phyloP scores from a whole-genome alignment of 1,140 invertebrate genomes.

The Paralvinella palmiformis region DNA sequence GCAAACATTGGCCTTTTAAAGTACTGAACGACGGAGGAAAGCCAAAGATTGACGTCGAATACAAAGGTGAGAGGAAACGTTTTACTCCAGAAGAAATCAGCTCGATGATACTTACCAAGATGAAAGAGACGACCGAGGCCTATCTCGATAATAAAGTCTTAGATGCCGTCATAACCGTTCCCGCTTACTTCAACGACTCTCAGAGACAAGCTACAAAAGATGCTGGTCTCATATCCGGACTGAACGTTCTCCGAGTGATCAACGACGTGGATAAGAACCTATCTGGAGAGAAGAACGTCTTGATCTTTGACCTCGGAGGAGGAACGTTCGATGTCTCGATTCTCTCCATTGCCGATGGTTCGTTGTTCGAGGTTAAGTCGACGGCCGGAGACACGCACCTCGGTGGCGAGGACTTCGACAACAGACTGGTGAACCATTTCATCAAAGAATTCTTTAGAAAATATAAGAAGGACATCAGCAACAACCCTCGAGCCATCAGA shows the following conservation, averaged over 20 bases:
- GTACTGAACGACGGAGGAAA: constrained; percentile 66
- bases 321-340: constrained; percentile 97
- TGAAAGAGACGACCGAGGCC: constrained; percentile 90
- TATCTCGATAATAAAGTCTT: constrained; percentile 86
- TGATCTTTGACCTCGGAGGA: constrained; percentile 88
- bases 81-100: constrained; percentile 89
- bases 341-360: constrained; percentile 86
- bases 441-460: constrained; percentile 95
- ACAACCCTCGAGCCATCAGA: constrained; percentile 84
- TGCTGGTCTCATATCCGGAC: constrained; percentile 53
- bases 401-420: constrained; percentile 99
- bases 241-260: constrained; percentile 56
- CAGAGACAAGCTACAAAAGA: constrained; percentile 56
- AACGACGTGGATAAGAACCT: constrained; percentile 64
- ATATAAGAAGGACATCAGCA: constrained; percentile 86
- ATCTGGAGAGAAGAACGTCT: constrained; percentile 52
- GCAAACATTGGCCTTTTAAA: constrained; percentile 63
- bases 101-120: constrained; percentile 79
- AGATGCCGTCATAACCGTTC: constrained; percentile 59
- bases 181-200: constrained; percentile 55
- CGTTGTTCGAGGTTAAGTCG: constrained; percentile 74
- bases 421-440: constrained; percentile 92
- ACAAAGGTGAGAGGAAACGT: constrained; percentile 82
- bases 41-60: constrained; percentile 71
- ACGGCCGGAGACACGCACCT: constrained; percentile 96